phyloP scores from a whole-genome alignment of 1,140 invertebrate species.

The Drosophila yakuba region DNA sequence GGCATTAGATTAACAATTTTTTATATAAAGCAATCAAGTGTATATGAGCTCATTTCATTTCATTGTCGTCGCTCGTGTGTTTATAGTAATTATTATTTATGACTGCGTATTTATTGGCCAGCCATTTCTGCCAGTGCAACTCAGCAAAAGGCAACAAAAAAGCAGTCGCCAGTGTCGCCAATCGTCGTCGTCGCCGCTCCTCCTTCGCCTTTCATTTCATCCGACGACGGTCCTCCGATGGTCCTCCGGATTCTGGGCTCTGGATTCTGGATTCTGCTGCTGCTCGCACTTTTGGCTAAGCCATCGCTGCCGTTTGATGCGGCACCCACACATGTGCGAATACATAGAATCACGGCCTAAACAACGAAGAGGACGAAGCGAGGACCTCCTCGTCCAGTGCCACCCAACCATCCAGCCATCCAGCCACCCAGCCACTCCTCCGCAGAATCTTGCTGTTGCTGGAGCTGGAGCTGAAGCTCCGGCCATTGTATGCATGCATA shows the following conservation, averaged over 20 bases:
- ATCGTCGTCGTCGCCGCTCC: constrained; percentile 41
- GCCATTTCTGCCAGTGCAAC: constrained; percentile 25
- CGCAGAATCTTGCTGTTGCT: constrained; percentile 19
- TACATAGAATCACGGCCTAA: constrained; percentile 63
- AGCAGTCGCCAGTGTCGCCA: constrained; percentile 47
- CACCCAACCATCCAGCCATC: neutral
- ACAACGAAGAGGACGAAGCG: constrained; percentile 43
- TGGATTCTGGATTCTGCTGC: constrained; percentile 22
- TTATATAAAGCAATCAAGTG: no score
- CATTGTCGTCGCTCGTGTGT: neutral
- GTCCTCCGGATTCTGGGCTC: constrained; percentile 5
- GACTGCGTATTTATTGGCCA: no score
- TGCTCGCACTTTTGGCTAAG: constrained; percentile 74
- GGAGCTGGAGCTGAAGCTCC: constrained; percentile 33
- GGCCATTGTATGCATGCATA: constrained; percentile 83
- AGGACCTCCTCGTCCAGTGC: constrained; percentile 11
- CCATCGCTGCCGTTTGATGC: constrained; percentile 56
- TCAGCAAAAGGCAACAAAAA: constrained; percentile 51
- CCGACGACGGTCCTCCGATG: constrained; percentile 13
- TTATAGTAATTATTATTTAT: neutral
- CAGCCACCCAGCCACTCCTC: neutral
- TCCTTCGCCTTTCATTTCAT: constrained; percentile 41
- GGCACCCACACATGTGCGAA: constrained; percentile 50
- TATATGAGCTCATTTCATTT: neutral
- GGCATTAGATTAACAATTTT: no score